Conservation (phyloP, 2,113 vertebrate species). For the Mirza zaza region DNA sequence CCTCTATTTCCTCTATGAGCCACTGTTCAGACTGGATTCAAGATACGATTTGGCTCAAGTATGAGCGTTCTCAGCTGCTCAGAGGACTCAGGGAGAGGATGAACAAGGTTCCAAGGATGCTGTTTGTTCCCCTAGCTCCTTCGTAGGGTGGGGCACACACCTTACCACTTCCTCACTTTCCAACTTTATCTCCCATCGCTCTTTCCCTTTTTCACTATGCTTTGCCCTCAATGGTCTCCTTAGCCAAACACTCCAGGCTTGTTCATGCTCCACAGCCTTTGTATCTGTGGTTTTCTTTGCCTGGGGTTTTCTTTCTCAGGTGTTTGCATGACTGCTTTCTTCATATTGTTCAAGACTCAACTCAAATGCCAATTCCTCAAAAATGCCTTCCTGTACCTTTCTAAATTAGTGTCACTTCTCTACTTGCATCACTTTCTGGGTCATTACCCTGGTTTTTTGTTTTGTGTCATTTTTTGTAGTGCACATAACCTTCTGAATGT, state of each 20-base stretch:
- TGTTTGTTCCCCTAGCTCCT: rapidly evolving
- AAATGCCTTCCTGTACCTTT: neutral
- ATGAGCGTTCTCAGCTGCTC: neutral
- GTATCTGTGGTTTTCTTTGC: neutral
- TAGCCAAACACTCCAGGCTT: too few relatives aligned
- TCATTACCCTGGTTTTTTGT: neutral
- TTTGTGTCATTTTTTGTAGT: neutral
- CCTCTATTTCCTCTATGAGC: neutral
- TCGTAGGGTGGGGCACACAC: rapidly evolving
- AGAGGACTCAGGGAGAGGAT: rapidly evolving
- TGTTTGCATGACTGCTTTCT: neutral
- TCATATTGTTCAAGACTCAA: neutral
- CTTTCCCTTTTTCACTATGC: rapidly evolving
- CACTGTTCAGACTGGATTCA: neutral
- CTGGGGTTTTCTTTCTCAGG: neutral
- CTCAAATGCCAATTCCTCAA: neutral
- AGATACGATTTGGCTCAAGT: too few relatives aligned
- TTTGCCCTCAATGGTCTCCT: rapidly evolving
- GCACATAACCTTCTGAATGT: neutral
- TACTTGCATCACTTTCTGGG: neutral
- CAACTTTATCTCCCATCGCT: rapidly evolving
- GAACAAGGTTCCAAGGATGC: rapidly evolving
- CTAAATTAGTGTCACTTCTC: neutral
- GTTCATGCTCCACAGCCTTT: rapidly evolving
- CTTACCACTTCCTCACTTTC: rapidly evolving